A percentile compares a stretch with the other conserved stretches of the same genome.
Evolutionary conservation across 1,140 invertebrate species (phyloP).

Genomic region (Sycophila sp.): DNA sequence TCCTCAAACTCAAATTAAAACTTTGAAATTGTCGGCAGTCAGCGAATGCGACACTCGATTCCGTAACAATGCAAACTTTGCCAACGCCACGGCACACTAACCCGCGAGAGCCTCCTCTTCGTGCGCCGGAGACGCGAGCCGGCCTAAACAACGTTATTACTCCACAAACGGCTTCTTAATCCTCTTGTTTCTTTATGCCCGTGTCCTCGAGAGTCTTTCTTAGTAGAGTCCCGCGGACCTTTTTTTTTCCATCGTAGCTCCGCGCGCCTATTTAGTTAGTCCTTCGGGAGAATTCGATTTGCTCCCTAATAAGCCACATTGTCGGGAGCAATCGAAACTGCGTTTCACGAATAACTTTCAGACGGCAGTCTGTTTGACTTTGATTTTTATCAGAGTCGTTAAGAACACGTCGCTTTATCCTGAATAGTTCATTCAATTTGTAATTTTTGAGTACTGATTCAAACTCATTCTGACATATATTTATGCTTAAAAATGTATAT

Average conservation of each 20-base stretch:
- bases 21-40: slow-evolving; percentile 58
- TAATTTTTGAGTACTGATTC: too few species aligned
- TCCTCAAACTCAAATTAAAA: slow-evolving; percentile 65
- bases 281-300: slow-evolving; percentile 3
- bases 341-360: neutral
- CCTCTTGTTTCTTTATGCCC: slow-evolving; percentile 2
- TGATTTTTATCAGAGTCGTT: too few species aligned
- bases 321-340: neutral
- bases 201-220: neutral
- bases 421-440: too few species aligned
- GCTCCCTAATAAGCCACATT: slow-evolving; percentile 9
- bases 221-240: too few species aligned
- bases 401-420: too few species aligned
- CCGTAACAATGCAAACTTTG: slow-evolving; percentile 59
- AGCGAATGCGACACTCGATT: slow-evolving; percentile 59
- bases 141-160: slow-evolving; percentile 35
- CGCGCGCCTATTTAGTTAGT: neutral
- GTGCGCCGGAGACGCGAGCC: neutral
- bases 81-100: slow-evolving; percentile 22
- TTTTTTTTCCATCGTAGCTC: neutral
- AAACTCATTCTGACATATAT: too few species aligned
- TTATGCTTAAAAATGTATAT: too few species aligned
- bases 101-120: neutral
- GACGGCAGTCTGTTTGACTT: too few species aligned
- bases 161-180: slow-evolving; percentile 25